Evolutionary conservation across 2,797 vertebrate species (phyloP).

Genomic region (Urosaurus nigricauda): DNA sequence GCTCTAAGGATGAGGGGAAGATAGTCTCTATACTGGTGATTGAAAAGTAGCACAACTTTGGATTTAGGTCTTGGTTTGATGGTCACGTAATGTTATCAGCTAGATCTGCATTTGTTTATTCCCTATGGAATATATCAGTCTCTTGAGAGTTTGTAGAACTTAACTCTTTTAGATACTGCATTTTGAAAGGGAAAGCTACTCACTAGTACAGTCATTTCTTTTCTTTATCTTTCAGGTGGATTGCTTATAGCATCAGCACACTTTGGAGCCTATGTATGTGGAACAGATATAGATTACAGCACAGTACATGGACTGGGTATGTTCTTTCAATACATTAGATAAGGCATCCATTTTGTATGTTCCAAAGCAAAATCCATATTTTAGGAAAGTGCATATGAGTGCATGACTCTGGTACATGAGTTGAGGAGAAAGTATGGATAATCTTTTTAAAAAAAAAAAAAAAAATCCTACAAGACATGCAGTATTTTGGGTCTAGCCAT

Average conservation of each 20-base stretch:
- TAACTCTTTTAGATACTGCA: background rate
- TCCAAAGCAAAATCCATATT: background rate
- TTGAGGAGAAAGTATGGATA: background rate
- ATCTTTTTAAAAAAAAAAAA: background rate
- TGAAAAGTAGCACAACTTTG: background rate
- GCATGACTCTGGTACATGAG: too few species aligned
- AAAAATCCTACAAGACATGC: background rate
- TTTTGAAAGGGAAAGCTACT: background rate
- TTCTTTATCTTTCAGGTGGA: slow-evolving; percentile 83
- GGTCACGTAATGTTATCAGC: background rate
- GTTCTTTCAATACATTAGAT: slow-evolving; percentile 52
- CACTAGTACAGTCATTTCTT: background rate
- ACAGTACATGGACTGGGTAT: slow-evolving; percentile 95
- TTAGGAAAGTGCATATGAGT: background rate
- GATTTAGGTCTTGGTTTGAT: background rate
- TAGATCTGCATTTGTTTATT: slow-evolving; percentile 16
- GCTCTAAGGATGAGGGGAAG: too few species aligned
- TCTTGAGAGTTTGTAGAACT: background rate
- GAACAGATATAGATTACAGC: slow-evolving; percentile 97
- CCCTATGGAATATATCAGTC: background rate
- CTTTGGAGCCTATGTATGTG: slow-evolving; percentile 95
- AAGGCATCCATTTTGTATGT: background rate
- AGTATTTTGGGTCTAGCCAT: background rate
- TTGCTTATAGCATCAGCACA: slow-evolving; percentile 95
- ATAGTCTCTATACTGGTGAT: background rate